phyloP scores from a whole-genome alignment of 2,888 invertebrate genomes.

The Hanleya hanleyi region DNA sequence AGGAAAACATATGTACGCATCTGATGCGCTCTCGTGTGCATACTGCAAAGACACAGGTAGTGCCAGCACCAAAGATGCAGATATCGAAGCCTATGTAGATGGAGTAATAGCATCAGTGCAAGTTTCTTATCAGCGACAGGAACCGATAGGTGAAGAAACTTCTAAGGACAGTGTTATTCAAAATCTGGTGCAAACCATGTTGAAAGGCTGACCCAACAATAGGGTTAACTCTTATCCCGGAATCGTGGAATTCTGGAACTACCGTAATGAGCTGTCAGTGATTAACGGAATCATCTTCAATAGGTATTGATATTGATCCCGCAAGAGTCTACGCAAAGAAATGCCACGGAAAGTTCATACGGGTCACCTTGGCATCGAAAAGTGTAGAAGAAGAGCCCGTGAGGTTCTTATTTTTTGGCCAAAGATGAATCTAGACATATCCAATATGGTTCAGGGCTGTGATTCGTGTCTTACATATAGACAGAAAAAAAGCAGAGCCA shows the following conservation, averaged over 20 bases:
- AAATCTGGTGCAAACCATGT: neutral
- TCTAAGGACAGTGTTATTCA: neutral
- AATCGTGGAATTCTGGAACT: neutral
- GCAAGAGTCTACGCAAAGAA: neutral
- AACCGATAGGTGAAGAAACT: neutral
- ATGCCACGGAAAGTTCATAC: neutral
- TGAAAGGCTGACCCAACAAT: neutral
- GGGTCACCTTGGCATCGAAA: neutral
- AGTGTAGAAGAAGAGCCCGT: neutral
- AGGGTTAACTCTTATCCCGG: neutral
- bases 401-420: neutral
- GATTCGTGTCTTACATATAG: neutral
- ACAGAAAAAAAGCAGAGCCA: neutral
- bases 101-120: neutral
- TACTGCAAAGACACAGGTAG: neutral
- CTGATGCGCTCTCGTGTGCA: slow-evolving; percentile 11
- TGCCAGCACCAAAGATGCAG: neutral
- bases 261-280: neutral
- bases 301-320: neutral
- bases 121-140: neutral
- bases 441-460: neutral
- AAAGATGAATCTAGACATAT: slow-evolving; percentile 9
- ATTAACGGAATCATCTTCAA: neutral
- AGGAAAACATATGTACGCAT: slow-evolving; percentile 14
- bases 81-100: neutral